Percentiles rank a stretch among this genome's conserved stretches.
phyloP scores from a whole-genome alignment of 2,797 vertebrate genomes.

The Todus mexicanus region DNA sequence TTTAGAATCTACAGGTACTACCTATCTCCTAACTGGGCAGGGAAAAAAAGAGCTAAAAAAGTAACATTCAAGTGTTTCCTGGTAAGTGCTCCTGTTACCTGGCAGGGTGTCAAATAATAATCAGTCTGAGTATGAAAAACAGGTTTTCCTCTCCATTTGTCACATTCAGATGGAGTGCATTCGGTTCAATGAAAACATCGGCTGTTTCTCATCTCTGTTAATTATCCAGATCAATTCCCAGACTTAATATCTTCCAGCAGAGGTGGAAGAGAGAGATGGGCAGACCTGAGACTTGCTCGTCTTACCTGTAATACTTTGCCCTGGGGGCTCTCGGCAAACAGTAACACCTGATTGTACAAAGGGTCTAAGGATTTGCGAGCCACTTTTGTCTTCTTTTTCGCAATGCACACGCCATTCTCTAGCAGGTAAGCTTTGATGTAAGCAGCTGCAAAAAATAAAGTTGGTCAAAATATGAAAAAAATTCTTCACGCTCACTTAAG shows the following conservation, averaged over 20 bases:
- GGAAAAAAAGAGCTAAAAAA: neutral
- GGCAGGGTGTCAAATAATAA: neutral
- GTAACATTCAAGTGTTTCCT: neutral
- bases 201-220: neutral
- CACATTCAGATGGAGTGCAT: accelerated
- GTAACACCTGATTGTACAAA: conserved; percentile 96
- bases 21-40: neutral
- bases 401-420: conserved; percentile 91
- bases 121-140: neutral
- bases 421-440: conserved; percentile 98
- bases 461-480: neutral
- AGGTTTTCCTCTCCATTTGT: neutral
- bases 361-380: conserved; percentile 95
- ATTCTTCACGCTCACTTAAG: neutral
- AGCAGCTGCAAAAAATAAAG: conserved; percentile 80
- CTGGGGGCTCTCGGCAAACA: conserved; percentile 94
- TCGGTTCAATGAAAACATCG: neutral
- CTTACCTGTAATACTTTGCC: conserved; percentile 96
- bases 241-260: neutral
- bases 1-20: neutral
- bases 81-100: neutral
- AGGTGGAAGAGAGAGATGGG: neutral
- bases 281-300: neutral
- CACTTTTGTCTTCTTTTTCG: conserved; percentile 98
- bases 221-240: neutral